Percentiles rank a stretch among this genome's conserved stretches.
Conservation (phyloP, 2,113 vertebrate species). For the Candoia aspera region DNA sequence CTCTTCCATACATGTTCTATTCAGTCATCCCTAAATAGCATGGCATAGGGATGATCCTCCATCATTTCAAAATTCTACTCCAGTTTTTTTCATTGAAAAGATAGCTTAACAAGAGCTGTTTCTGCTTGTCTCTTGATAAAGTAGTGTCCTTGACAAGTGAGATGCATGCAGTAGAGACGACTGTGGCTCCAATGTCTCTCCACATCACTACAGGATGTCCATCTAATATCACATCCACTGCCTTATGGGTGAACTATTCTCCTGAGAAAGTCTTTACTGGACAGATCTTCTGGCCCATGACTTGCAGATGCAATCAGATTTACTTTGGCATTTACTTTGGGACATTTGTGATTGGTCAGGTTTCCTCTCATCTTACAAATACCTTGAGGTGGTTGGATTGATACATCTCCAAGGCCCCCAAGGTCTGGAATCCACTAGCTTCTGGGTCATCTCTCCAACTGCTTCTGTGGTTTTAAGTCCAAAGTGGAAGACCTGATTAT, state of each 20-base stretch:
- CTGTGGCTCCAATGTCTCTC: background rate
- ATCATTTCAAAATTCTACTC: background rate
- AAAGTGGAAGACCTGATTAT: no score
- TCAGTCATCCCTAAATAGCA: background rate
- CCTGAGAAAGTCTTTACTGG: background rate
- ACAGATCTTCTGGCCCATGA: background rate
- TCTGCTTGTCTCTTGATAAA: background rate
- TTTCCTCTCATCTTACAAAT: background rate
- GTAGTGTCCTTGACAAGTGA: background rate
- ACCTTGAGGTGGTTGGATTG: background rate
- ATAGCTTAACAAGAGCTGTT: background rate
- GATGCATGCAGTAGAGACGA: background rate
- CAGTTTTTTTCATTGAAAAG: background rate
- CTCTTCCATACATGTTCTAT: background rate
- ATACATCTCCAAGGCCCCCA: background rate
- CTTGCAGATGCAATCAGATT: background rate
- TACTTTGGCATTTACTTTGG: background rate
- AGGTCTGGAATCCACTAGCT: background rate
- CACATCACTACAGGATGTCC: no score
- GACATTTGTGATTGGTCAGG: background rate
- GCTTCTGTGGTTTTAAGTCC: background rate
- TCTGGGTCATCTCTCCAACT: background rate
- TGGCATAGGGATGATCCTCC: background rate
- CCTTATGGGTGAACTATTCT: background rate
- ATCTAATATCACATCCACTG: background rate